phyloP scores from a whole-genome alignment of 2,888 invertebrate species.

The Pollenia labialis region DNA sequence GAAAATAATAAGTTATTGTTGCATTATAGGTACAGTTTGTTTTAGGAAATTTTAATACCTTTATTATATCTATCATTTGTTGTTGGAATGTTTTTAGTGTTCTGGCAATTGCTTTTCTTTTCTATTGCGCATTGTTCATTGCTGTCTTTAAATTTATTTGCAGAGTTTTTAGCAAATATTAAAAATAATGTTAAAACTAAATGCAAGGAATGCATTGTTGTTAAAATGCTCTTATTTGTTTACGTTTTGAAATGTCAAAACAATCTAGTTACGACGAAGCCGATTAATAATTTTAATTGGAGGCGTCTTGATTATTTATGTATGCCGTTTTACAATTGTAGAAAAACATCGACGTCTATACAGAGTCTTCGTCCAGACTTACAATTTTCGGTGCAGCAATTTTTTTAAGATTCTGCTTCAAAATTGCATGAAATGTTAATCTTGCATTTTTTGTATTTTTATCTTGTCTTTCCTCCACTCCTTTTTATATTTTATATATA shows the following conservation, averaged over 20 bases:
- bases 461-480: too few species aligned
- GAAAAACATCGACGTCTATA: too few species aligned
- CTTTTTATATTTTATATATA: too few species aligned
- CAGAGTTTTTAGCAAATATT: slow-evolving; percentile 17
- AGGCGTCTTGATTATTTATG: too few species aligned
- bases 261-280: too few species aligned
- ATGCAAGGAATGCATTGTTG: slow-evolving; percentile 36
- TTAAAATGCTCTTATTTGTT: slow-evolving; percentile 14
- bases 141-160: slow-evolving; percentile 4
- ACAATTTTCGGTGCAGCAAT: too few species aligned
- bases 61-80: slow-evolving; percentile 51
- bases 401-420: too few species aligned
- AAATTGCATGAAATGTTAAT: too few species aligned
- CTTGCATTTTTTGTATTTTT: too few species aligned
- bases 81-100: not conserved
- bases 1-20: not conserved
- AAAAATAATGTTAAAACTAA: slow-evolving; percentile 38
- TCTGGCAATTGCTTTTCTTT: slow-evolving; percentile 40
- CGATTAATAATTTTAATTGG: too few species aligned
- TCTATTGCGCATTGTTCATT: slow-evolving; percentile 44
- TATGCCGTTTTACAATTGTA: too few species aligned
- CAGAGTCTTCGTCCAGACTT: too few species aligned
- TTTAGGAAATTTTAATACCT: slow-evolving; percentile 34
- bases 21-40: not conserved
- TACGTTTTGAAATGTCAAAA: slow-evolving; percentile 16